Conservation (phyloP, 2,888 invertebrate genomes). For the Pristionchus japonicus region DNA sequence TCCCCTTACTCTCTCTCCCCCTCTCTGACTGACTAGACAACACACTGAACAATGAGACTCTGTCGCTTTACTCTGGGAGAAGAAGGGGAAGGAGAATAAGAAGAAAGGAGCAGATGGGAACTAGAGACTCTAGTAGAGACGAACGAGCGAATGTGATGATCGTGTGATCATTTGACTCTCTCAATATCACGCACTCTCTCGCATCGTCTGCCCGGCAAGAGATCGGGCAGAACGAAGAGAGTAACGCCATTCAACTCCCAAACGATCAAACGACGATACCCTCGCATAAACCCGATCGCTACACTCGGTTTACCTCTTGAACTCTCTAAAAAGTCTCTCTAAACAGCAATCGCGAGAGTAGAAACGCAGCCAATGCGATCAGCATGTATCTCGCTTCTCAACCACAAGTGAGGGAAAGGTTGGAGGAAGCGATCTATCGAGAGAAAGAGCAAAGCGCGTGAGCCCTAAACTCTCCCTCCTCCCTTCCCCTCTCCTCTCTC, state of each 20-base stretch:
- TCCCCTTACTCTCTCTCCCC: neutral
- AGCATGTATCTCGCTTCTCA: too few relatives aligned
- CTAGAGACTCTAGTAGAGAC: neutral
- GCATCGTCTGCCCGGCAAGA: too few relatives aligned
- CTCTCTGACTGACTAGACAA: neutral
- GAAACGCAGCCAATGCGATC: too few relatives aligned
- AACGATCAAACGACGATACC: neutral
- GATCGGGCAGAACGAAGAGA: too few relatives aligned
- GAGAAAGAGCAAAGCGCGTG: neutral
- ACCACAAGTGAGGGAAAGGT: neutral
- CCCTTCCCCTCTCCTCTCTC: neutral
- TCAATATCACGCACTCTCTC: too few relatives aligned
- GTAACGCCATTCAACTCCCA: neutral
- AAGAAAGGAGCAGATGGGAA: neutral
- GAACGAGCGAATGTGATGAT: neutral
- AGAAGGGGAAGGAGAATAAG: neutral
- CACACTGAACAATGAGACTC: neutral
- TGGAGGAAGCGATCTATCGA: neutral
- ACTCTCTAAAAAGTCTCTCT: neutral
- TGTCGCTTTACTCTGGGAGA: neutral
- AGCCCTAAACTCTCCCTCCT: neutral
- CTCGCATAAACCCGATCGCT: neutral
- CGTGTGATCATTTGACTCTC: too few relatives aligned
- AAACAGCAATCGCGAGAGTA: too few relatives aligned
- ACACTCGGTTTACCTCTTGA: neutral